Evolutionary conservation across 37 sponge, comb jelly and placozoan genomes (phyloP).

Genomic region (Theonella swinhoei): DNA sequence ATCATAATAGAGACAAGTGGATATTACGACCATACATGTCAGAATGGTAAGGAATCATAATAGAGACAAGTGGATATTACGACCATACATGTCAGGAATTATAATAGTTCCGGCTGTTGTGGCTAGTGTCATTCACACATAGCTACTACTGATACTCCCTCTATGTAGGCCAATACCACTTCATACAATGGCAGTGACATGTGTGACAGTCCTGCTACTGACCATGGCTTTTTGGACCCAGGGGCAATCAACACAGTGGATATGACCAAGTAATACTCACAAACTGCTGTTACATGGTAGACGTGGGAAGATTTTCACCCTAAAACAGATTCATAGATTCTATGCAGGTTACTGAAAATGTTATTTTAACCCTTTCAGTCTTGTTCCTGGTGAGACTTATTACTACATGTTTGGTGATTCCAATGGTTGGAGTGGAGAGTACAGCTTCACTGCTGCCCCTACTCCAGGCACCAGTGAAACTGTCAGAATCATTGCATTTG

Average conservation of each 20-base stretch:
- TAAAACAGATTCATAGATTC: no score
- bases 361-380: conserved; percentile 30
- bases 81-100: no score
- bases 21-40: conserved; percentile 17
- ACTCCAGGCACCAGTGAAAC: conserved; percentile 14
- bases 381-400: conserved; percentile 52
- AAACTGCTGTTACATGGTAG: neutral
- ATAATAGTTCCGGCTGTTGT: no score
- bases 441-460: conserved; percentile 24
- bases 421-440: conserved; percentile 58
- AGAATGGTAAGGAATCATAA: conserved; percentile 18
- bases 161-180: conserved; percentile 41
- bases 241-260: conserved; percentile 56
- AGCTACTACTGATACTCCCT: neutral
- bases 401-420: conserved; percentile 60
- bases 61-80: conserved; percentile 33
- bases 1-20: conserved; percentile 41
- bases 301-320: no score
- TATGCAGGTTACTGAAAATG: no score
- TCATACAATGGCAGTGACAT: conserved; percentile 74
- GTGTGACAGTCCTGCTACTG: conserved; percentile 78
- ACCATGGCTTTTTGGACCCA: conserved; percentile 71
- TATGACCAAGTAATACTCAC: conserved; percentile 21
- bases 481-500: conserved; percentile 59
- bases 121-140: neutral